Percentiles rank a stretch among this genome's conserved stretches.
phyloP scores from a whole-genome alignment of 2,888 invertebrate species.

The Polymixis flavicincta region DNA sequence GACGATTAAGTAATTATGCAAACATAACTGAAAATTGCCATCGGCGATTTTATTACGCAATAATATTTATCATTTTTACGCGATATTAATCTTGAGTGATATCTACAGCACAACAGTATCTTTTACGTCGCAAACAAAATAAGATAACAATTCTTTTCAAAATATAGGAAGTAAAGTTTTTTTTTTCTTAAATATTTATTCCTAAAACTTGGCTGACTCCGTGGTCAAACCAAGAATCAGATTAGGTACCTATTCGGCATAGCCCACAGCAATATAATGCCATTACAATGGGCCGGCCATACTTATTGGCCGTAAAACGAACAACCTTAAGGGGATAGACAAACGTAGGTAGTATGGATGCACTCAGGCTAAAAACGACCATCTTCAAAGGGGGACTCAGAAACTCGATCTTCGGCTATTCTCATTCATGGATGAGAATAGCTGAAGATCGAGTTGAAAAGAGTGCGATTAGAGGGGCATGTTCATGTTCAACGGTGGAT shows the following conservation, averaged over 20 bases:
- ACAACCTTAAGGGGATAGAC: neutral
- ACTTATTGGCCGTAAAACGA: neutral
- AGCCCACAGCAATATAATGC: too few relatives aligned
- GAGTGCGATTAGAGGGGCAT: neutral
- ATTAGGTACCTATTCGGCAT: neutral
- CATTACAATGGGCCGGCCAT: neutral
- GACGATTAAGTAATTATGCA: neutral
- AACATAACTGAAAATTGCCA: constrained; percentile 4
- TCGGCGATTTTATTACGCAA: constrained; percentile 35
- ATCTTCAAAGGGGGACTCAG: neutral
- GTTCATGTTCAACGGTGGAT: neutral
- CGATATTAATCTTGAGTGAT: constrained; percentile 26
- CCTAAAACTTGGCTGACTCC: neutral
- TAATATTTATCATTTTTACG: constrained; percentile 28
- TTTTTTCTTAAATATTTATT: neutral
- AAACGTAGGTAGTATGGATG: neutral
- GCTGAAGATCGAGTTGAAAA: neutral
- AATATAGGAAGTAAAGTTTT: constrained; percentile 16
- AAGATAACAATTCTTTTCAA: constrained; percentile 14
- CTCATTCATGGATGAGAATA: neutral
- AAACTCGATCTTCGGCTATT: neutral
- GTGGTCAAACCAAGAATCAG: neutral
- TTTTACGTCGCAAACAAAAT: constrained; percentile 22
- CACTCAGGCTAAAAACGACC: neutral
- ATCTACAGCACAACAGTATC: constrained; percentile 27